Evolutionary conservation across 2,888 invertebrate genomes (phyloP).

Genomic region (Morpho helenor): DNA sequence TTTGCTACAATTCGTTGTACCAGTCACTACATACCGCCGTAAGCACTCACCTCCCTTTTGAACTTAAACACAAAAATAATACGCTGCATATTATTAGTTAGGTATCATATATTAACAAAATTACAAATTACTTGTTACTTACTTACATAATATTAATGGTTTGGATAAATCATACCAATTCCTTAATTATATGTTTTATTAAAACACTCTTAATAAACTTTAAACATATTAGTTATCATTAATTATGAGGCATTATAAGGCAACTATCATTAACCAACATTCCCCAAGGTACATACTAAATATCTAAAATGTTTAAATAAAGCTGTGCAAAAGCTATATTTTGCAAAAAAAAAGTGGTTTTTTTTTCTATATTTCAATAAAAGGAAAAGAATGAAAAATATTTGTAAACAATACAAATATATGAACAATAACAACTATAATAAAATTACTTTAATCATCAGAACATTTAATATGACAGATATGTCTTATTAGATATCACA

Average conservation of each 20-base stretch:
- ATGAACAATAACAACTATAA: not conserved
- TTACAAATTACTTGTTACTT: no score
- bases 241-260: not conserved
- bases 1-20: not conserved
- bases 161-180: not conserved
- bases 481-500: no score
- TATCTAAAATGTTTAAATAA: not conserved
- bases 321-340: not conserved
- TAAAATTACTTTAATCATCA: no score
- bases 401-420: not conserved
- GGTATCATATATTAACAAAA: no score
- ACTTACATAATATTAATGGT: no score
- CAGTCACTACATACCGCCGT: not conserved
- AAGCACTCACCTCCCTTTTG: no score
- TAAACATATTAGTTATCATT: not conserved
- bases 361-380: no score
- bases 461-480: no score
- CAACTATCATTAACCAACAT: not conserved
- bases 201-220: not conserved
- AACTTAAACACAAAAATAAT: no score
- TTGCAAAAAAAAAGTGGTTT: not conserved
- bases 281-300: not conserved
- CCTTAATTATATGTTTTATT: constrained; percentile 1
- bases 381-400: not conserved
- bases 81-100: no score